Base-by-base conservation (phyloP, 2,113 vertebrate species). In the Vicugna pacos region DNA sequence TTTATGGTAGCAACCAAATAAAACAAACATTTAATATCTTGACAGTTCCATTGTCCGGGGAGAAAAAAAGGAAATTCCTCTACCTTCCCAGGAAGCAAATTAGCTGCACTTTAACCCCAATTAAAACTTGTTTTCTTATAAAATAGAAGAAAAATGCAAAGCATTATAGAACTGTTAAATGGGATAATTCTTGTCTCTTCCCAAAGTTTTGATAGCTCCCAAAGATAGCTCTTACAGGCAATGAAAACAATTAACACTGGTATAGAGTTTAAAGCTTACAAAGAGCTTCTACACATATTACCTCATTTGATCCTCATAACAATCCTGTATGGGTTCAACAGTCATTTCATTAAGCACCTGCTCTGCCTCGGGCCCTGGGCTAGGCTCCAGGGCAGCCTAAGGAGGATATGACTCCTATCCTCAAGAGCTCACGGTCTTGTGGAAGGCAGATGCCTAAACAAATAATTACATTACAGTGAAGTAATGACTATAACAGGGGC, bases 1-100 rank as follows among this genome's bases (percentile, higher is more conserved):
- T 83, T 91, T 82, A 93, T 84, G 54, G 70, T 42, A 82, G 75
- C 38, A 94, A 85, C 50, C 60, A 82, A 95, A 95, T 72, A 93
- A 97, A 95, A 80, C 56, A 97, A 94, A 88, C 64, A 75, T 81
- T 96, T 94, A 76, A 64, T 64, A 83, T 62, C 73, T 48, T 91
- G 85, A 95, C 26, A 93, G n/a, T 95, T 95, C 86, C 58, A 79
- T 14, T 80, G 58, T 80, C 38, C 17, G 4, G 46, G 6, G 20
- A 38, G 8, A 19, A 32, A n/a, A 52, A 30, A 69, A 84, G n/a
- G 26, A 46, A 86, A 38, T 86, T 62, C 52, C 88, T 79, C 60
- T 94, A 65, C 76, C 93, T 97, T 93, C 52, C 75, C 48, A 89
- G 50, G 72, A 93, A 95, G 72, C 64, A 84, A 94, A 91, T 86